Conservation (phyloP, 2,113 vertebrate genomes). For the Meleagris gallopavo region DNA sequence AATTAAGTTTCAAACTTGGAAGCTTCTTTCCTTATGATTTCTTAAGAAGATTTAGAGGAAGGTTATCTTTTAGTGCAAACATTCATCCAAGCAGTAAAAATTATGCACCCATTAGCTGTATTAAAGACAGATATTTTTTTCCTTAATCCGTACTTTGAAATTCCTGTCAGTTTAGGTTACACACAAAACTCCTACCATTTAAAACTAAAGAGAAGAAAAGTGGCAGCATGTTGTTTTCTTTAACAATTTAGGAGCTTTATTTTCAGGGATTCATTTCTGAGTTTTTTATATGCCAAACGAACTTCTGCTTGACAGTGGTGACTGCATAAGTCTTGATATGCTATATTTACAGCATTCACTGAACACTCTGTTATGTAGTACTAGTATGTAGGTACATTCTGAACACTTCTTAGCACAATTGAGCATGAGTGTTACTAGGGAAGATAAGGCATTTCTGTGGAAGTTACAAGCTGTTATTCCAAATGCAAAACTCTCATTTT, state of each 20-base stretch:
- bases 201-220: neutral
- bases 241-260: neutral
- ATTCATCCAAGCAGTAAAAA: neutral
- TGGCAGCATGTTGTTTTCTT: neutral
- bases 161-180: neutral
- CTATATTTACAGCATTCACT: neutral
- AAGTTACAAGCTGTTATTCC: neutral
- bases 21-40: neutral
- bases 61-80: neutral
- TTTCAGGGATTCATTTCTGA: neutral
- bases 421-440: neutral
- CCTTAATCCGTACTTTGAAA: neutral
- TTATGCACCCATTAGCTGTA: neutral
- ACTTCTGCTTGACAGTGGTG: neutral
- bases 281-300: neutral
- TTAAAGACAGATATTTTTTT: neutral
- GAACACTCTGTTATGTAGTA: neutral
- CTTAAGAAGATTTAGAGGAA: neutral
- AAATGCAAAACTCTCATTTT: neutral
- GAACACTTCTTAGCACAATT: neutral
- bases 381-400: neutral
- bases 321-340: neutral
- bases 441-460: neutral
- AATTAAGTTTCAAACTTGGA: neutral
- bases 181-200: neutral